Evolutionary conservation across 2,113 vertebrate species (phyloP).

Genomic region (Apteryx mantelli): DNA sequence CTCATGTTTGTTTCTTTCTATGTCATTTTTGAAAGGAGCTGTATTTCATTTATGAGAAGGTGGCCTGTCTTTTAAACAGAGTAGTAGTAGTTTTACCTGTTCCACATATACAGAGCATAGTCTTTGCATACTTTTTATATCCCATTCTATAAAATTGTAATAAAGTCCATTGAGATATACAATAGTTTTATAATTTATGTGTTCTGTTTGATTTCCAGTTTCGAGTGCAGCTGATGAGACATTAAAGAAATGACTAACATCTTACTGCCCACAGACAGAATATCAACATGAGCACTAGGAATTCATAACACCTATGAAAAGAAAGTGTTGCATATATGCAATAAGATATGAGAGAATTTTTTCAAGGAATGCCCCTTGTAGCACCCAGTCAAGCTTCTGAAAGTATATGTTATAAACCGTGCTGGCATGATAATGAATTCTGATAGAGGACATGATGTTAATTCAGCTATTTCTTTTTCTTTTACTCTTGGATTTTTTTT

Average conservation of each 20-base stretch:
- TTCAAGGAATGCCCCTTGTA: background rate
- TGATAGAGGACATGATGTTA: background rate
- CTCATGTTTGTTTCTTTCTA: background rate
- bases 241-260: background rate
- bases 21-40: background rate
- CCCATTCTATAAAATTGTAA: background rate
- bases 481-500: background rate
- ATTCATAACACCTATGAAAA: slow-evolving; percentile 5
- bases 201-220: slow-evolving; percentile 21
- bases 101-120: background rate
- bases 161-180: background rate
- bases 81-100: background rate
- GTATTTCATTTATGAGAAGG: background rate
- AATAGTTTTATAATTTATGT: background rate
- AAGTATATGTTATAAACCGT: background rate
- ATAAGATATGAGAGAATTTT: slow-evolving; percentile 1
- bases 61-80: background rate
- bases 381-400: background rate
- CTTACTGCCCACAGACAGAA: background rate
- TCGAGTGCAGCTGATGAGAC: slow-evolving; percentile 5
- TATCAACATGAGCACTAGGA: slow-evolving; percentile 11
- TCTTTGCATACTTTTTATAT: background rate
- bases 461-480: background rate
- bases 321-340: background rate
- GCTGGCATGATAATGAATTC: slow-evolving; percentile 9